Evolutionary conservation across 2,888 invertebrate species (phyloP).

Genomic region (Tethea ocularis): DNA sequence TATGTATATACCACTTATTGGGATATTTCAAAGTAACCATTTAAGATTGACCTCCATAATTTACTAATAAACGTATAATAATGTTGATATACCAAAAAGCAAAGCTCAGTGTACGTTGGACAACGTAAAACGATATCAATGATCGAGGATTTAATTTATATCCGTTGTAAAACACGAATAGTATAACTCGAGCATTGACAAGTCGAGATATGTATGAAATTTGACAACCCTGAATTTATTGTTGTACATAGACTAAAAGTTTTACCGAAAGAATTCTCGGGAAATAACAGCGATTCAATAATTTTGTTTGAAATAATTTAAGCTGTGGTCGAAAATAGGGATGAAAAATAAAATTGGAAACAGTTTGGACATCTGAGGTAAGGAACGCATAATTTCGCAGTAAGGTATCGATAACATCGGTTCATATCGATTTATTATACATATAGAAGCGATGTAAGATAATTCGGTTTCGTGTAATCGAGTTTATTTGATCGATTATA

Average conservation of each 20-base stretch:
- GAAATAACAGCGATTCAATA: background rate
- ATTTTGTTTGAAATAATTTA: background rate
- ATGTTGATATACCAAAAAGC: background rate
- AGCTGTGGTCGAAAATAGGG: slow-evolving; percentile 6
- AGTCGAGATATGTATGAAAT: slow-evolving; percentile 26
- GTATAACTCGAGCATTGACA: slow-evolving; percentile 40
- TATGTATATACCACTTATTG: slow-evolving; percentile 6
- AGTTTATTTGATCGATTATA: slow-evolving; percentile 16
- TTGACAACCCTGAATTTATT: slow-evolving; percentile 32
- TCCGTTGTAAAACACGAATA: slow-evolving; percentile 44
- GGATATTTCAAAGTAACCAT: background rate
- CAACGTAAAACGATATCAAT: slow-evolving; percentile 32
- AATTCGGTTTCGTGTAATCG: slow-evolving; percentile 16
- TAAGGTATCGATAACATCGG: slow-evolving; percentile 21
- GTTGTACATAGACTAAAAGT: slow-evolving; percentile 5
- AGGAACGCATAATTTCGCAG: slow-evolving; percentile 32
- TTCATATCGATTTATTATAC: slow-evolving; percentile 21
- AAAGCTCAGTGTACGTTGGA: slow-evolving; percentile 26
- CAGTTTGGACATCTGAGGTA: background rate
- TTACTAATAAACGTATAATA: background rate
- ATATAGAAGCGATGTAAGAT: slow-evolving; percentile 23
- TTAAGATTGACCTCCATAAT: background rate
- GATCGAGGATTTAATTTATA: slow-evolving; percentile 41
- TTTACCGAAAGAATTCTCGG: background rate
- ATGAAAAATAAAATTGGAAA: slow-evolving; percentile 6